These are phyloP conservation scores for Rhizomys pruinosus DNA, from an alignment of 2,113 vertebrate genomes.

Conservation along the genomic window DNA sequence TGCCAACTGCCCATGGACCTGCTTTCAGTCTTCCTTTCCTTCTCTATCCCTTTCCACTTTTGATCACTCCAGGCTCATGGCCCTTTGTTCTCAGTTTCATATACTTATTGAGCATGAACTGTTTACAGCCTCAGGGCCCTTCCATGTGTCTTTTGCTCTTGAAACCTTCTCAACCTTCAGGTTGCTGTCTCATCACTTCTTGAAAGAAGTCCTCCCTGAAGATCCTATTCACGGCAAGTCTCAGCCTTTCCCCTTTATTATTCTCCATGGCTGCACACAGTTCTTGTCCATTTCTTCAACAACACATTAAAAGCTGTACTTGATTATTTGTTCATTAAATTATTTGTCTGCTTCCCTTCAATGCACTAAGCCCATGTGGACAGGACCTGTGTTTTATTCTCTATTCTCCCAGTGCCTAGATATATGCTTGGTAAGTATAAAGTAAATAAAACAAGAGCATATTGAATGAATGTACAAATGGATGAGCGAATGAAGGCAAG, in stretches of 20 bases:
- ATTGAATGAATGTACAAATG: not conserved
- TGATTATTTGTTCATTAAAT: not conserved
- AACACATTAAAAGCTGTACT: not conserved
- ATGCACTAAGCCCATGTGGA: not conserved
- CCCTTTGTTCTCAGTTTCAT: not conserved
- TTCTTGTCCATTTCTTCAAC: not conserved
- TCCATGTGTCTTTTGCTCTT: not conserved
- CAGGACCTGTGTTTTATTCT: not conserved
- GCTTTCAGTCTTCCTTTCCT: not conserved
- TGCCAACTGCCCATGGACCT: not conserved
- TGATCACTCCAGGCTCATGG: not conserved
- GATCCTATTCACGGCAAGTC: not conserved
- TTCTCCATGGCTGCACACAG: not conserved
- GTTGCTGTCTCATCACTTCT: not conserved
- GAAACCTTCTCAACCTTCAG: not conserved
- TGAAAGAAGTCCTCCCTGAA: not conserved
- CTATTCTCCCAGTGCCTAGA: not conserved
- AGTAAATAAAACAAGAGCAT: not conserved
- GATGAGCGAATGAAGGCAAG: not conserved
- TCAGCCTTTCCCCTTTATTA: not conserved
- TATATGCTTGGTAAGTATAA: not conserved
- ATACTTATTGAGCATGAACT: not conserved
- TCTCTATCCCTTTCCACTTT: not conserved
- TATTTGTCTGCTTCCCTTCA: not conserved
- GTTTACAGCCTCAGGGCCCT: constrained; percentile 6